A percentile compares a stretch with the other conserved stretches of the same genome.
Evolutionary conservation across 1,140 invertebrate genomes (phyloP).

Genomic region (Anastrepha ludens): DNA sequence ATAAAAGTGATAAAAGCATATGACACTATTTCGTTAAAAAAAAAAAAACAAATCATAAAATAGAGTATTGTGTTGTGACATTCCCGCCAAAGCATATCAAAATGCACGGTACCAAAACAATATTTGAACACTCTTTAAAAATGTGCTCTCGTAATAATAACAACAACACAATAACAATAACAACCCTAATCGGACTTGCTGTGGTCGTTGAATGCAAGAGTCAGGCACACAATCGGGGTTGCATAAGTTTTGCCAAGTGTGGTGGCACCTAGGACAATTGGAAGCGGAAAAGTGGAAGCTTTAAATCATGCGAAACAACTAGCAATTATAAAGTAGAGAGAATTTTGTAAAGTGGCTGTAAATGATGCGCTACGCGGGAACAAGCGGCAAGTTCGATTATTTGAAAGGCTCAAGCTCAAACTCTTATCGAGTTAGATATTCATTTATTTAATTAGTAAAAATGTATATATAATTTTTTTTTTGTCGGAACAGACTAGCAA

Average conservation of each 20-base stretch:
- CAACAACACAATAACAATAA: constrained; percentile 31
- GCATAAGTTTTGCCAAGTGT: not conserved
- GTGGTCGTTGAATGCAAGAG: not conserved
- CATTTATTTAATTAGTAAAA: too few species aligned
- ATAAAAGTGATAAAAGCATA: constrained; percentile 57
- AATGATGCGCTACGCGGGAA: not conserved
- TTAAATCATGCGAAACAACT: constrained; percentile 44
- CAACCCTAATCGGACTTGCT: constrained; percentile 55
- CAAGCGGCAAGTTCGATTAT: too few species aligned
- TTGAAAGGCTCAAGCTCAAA: too few species aligned
- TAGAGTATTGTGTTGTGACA: constrained; percentile 53
- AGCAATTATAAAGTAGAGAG: constrained; percentile 18
- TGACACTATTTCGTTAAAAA: constrained; percentile 56
- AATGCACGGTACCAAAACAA: constrained; percentile 8
- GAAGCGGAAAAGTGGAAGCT: not conserved
- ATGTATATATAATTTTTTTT: too few species aligned
- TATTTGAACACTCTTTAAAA: not conserved
- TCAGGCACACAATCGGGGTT: not conserved
- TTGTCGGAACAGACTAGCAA: too few species aligned
- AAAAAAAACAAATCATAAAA: constrained; percentile 56
- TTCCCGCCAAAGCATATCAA: constrained; percentile 52
- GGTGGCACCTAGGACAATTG: constrained; percentile 16
- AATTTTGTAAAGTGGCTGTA: not conserved
- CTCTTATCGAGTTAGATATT: too few species aligned
- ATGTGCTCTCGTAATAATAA: constrained; percentile 28